These are phyloP conservation scores for Strigamia transsilvanica DNA, from an alignment of 2,888 invertebrate genomes.

Conservation along the genomic window DNA sequence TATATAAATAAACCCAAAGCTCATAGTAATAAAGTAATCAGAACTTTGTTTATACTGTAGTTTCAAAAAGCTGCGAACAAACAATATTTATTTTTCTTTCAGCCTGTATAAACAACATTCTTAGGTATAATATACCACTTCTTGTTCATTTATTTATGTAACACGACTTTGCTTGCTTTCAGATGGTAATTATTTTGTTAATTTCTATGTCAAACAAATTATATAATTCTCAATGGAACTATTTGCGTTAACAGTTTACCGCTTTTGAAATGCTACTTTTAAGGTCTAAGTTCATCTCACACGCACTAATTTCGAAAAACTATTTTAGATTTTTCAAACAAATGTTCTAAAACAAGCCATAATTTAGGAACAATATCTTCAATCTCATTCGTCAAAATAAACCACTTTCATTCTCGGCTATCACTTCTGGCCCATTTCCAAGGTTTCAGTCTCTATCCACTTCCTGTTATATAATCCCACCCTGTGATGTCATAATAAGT, in stretches of 20 bases:
- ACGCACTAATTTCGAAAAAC: not conserved
- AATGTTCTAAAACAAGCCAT: not conserved
- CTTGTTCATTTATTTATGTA: constrained; percentile 19
- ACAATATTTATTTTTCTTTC: not conserved
- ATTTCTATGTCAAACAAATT: not conserved
- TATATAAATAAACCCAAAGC: no score
- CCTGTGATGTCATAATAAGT: constrained; percentile 29
- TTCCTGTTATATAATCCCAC: constrained; percentile 45
- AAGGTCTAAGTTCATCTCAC: not conserved
- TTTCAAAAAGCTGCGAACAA: not conserved
- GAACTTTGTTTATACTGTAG: not conserved
- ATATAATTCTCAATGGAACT: constrained; percentile 19
- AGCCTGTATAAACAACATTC: constrained; percentile 3
- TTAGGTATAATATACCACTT: not conserved
- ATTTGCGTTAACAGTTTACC: not conserved
- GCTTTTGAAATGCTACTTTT: not conserved
- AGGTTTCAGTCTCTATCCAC: constrained; percentile 13
- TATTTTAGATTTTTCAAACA: not conserved
- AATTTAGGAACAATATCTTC: constrained; percentile 3
- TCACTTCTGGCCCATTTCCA: constrained; percentile 29
- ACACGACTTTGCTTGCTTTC: not conserved
- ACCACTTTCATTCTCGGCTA: constrained; percentile 35
- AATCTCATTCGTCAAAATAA: constrained; percentile 4
- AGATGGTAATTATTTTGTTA: constrained; percentile 18
- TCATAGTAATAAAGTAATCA: no score